Evolutionary conservation across 2,888 invertebrate genomes (phyloP), one percentile per base, ranked within the genome.

Genomic region (Glyphotaelius pellucidus): DNA sequence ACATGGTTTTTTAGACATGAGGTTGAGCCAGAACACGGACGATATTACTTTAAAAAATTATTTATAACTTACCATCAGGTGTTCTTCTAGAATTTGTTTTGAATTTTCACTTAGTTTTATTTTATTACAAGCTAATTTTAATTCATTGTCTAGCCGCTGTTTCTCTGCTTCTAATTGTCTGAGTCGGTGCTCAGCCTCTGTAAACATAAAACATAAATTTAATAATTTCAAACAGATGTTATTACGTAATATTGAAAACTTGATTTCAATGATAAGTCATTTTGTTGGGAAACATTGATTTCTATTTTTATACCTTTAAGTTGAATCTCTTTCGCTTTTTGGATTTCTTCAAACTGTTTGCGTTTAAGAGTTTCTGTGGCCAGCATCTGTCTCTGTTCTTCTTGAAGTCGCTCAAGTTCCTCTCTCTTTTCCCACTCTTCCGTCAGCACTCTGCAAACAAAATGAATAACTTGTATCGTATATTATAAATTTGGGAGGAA

Each of bases 401-500:
- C 97, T 95, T 98, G 98, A n/a, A 98, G 95, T 93, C 97, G 96
- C 95, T 98, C 98, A 93, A 98, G 94, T 94, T 98, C 98, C 94
- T 98, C 98, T 93, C 98, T 95, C 94, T 97, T 97, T 94, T 98
- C 98, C 98, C 98, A 98, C 95, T 98, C 98, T 95, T 98, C 98
- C 89, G 97, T 97, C 93, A 98, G 95, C 88, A 98, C 97, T 94
- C 97, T 96, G 91, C 84, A 92, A 90, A n/a, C 35, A 86, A 81
- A 15, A 32, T 32, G 67, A 1, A 67, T 25, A 67, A 25, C 12
- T 0, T 42, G 12, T 67, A 67, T n/a, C 5, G 5, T 67, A 3
- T 89, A n/a, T 12, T 80, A 2, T 31, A 30, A 81, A 81, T 4
- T 32, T 15, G 4, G 4, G 0, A 15, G 81, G 4, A 1, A 35